Evolutionary conservation across 2,113 vertebrate genomes (phyloP).

Genomic region (Tringa solitaria): DNA sequence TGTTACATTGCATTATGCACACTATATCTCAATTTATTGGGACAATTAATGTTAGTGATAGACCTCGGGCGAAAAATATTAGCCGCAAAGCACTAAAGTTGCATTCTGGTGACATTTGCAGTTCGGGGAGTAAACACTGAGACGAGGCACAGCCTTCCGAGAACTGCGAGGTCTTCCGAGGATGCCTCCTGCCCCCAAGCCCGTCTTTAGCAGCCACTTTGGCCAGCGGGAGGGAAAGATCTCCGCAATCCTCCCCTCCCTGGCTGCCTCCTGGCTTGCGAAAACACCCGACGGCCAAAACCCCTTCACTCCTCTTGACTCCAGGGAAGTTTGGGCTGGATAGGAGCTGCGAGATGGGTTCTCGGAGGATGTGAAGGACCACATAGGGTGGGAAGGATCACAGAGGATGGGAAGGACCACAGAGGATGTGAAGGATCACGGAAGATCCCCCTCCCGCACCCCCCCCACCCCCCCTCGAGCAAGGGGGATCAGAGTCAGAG

Average conservation of each 20-base stretch:
- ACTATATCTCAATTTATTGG: conserved; percentile 83
- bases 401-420: no score
- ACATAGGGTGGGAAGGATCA: background rate
- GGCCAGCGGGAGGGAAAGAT: background rate
- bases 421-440: background rate
- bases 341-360: background rate
- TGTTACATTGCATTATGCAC: conserved; percentile 75
- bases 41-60: conserved; percentile 78
- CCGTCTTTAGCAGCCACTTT: background rate
- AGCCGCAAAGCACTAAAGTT: conserved; percentile 51
- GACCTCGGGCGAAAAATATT: conserved; percentile 67
- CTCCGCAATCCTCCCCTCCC: background rate
- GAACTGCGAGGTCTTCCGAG: background rate
- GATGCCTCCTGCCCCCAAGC: background rate
- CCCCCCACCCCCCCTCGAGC: background rate
- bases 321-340: background rate
- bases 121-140: background rate
- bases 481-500: background rate
- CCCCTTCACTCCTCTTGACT: background rate
- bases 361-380: background rate
- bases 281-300: background rate
- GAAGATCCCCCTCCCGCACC: no score
- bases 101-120: conserved; percentile 53
- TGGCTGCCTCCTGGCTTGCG: background rate
- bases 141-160: background rate